Conservation (phyloP, 2,113 vertebrate genomes). For the Callorhinus ursinus region DNA sequence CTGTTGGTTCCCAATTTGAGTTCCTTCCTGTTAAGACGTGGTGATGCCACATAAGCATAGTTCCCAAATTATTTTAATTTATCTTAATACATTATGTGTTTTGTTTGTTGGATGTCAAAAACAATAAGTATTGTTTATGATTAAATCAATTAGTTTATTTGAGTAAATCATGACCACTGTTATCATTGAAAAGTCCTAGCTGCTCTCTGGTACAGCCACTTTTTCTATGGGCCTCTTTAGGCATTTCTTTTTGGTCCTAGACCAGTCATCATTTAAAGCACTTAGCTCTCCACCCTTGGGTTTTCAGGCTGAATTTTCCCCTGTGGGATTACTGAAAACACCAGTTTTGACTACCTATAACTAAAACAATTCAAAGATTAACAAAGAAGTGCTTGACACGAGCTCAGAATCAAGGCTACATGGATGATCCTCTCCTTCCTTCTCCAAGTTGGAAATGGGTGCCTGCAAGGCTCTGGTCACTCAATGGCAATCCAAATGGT, state of each 20-base stretch:
- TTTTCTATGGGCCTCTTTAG: neutral
- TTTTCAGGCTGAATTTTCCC: neutral
- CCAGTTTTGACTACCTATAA: neutral
- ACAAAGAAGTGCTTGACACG: neutral
- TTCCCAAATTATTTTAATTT: neutral
- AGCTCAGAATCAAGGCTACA: neutral
- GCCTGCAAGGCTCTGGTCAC: neutral
- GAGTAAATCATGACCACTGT: neutral
- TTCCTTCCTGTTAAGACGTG: neutral
- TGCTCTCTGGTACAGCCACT: neutral
- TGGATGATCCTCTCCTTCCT: neutral
- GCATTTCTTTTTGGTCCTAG: neutral
- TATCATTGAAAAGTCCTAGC: neutral
- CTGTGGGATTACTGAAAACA: neutral
- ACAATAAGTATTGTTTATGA: neutral
- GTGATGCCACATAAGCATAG: neutral
- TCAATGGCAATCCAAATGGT: neutral
- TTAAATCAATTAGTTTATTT: neutral
- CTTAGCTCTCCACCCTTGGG: neutral
- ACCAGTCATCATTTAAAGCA: neutral
- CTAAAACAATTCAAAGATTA: neutral
- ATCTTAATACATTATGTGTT: neutral
- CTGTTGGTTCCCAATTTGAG: neutral
- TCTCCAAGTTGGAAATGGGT: neutral
- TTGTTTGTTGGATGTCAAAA: neutral